These are phyloP conservation scores for Xanthorhoe designata DNA, from an alignment of 2,888 invertebrate species.

Conservation along the genomic window DNA sequence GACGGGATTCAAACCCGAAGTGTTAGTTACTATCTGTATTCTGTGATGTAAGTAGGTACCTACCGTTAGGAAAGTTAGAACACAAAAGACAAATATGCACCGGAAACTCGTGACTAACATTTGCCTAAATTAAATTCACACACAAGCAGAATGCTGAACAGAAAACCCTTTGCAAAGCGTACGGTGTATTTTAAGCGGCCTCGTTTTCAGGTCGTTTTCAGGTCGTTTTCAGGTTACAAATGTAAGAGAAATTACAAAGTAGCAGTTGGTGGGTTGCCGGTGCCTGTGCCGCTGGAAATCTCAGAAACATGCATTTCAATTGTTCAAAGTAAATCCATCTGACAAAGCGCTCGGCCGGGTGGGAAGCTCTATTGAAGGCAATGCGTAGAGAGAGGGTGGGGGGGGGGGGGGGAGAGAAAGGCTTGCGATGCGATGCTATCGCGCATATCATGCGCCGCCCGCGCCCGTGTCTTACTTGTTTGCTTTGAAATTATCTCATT, in stretches of 20 bases:
- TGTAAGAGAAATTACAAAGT: neutral
- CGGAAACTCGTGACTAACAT: too few relatives aligned
- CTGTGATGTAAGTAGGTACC: too few relatives aligned
- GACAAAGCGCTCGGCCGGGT: slow-evolving; percentile 5
- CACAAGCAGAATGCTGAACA: too few relatives aligned
- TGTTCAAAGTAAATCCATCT: slow-evolving; percentile 10
- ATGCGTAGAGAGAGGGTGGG: neutral
- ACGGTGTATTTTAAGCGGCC: neutral
- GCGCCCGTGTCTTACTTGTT: slow-evolving; percentile 7
- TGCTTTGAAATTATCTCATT: slow-evolving; percentile 14
- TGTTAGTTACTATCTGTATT: too few relatives aligned
- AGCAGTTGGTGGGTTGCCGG: neutral
- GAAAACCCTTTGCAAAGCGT: too few relatives aligned
- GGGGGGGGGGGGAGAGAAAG: neutral
- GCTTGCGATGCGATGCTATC: neutral
- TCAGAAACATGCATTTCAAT: slow-evolving; percentile 15
- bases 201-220: neutral
- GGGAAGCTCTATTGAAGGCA: slow-evolving; percentile 5
- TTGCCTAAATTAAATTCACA: too few relatives aligned
- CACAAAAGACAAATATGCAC: too few relatives aligned
- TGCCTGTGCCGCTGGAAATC: neutral
- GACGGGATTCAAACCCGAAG: too few relatives aligned
- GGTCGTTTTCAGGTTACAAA: too few relatives aligned
- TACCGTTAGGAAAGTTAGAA: too few relatives aligned
- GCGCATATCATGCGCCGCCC: neutral